Percentiles rank a stretch among this genome's conserved stretches.
These are phyloP conservation scores for Tetragnatha montana DNA, from an alignment of 2,888 invertebrate genomes.

Conservation along the genomic window DNA sequence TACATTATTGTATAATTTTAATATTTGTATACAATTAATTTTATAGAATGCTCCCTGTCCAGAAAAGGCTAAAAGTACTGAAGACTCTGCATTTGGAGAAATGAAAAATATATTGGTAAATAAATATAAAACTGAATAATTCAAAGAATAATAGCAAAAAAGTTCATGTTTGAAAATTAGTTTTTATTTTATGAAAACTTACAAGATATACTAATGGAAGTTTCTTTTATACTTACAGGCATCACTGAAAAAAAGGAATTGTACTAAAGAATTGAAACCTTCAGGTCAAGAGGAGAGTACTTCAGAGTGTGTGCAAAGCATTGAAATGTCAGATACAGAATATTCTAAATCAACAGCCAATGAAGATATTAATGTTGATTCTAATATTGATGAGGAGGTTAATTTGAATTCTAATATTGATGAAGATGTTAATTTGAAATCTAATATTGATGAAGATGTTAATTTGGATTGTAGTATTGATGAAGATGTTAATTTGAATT, in stretches of 20 bases:
- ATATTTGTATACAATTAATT: too few relatives aligned
- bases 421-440: too few relatives aligned
- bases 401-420: too few relatives aligned
- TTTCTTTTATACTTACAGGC: not conserved
- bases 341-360: not conserved
- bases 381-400: slow-evolving; percentile 40
- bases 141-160: too few relatives aligned
- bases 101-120: slow-evolving; percentile 53
- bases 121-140: too few relatives aligned
- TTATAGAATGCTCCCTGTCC: slow-evolving; percentile 3
- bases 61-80: not conserved
- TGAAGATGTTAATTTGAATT: too few relatives aligned
- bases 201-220: not conserved
- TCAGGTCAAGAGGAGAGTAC: not conserved
- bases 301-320: not conserved
- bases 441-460: too few relatives aligned
- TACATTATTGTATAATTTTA: too few relatives aligned
- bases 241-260: slow-evolving; percentile 27
- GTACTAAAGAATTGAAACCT: not conserved
- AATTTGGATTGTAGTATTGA: too few relatives aligned
- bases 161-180: too few relatives aligned
- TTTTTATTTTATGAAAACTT: too few relatives aligned
- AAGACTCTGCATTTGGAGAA: slow-evolving; percentile 44
- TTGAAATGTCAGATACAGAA: not conserved
- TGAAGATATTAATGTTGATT: slow-evolving; percentile 6